Evolutionary conservation across 2,888 invertebrate genomes (phyloP).

Genomic region (Ophion obscuratus): DNA sequence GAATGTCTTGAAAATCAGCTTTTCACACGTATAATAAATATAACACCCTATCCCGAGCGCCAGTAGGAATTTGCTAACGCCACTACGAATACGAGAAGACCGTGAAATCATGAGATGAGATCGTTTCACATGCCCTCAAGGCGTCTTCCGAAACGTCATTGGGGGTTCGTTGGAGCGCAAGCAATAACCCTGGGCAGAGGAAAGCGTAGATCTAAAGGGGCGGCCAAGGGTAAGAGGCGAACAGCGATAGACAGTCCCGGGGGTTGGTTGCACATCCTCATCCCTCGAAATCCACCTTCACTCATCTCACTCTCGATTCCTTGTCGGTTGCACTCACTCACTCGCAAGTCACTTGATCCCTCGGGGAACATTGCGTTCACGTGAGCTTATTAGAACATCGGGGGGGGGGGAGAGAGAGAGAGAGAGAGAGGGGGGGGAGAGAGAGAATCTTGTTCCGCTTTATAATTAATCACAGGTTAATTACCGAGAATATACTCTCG

Average conservation of each 20-base stretch:
- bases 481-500: conserved; percentile 37
- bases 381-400: conserved; percentile 12
- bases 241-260: conserved; percentile 43
- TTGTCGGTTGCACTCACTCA: conserved; percentile 13
- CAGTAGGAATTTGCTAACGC: conserved; percentile 29
- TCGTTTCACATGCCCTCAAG: conserved; percentile 68
- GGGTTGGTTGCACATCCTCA: conserved; percentile 49
- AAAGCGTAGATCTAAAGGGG: conserved; percentile 32
- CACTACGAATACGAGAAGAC: conserved; percentile 32
- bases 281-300: conserved; percentile 53
- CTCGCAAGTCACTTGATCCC: conserved; percentile 26
- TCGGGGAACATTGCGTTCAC: not conserved
- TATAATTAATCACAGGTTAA: conserved; percentile 52
- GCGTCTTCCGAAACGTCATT: conserved; percentile 77
- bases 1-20: too few species aligned
- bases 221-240: conserved; percentile 19
- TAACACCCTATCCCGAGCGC: not conserved
- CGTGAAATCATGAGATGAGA: conserved; percentile 54
- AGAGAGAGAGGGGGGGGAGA: not conserved
- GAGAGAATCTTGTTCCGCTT: conserved; percentile 26
- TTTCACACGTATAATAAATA: not conserved
- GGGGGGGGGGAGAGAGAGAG: not conserved
- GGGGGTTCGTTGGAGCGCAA: conserved; percentile 73
- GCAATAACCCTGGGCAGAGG: conserved; percentile 71
- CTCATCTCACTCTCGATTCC: conserved; percentile 27